A percentile compares a stretch with the other conserved stretches of the same genome.
These are phyloP conservation scores for Fissipunctia ypsillon DNA, from an alignment of 2,888 invertebrate species.

Conservation along the genomic window DNA sequence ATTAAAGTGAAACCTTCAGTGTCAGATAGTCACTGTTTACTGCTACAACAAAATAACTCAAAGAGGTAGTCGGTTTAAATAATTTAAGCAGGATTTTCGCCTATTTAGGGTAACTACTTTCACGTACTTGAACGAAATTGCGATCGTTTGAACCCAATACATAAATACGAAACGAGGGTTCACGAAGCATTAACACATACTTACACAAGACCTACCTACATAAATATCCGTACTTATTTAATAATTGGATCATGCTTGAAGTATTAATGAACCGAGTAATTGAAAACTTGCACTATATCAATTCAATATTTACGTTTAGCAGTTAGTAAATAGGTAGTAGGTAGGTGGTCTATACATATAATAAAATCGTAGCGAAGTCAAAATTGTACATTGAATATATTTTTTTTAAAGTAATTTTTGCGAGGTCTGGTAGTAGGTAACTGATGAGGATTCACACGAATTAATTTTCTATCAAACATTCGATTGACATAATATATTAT, in stretches of 20 bases:
- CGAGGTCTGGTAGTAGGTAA: neutral
- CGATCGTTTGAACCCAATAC: slow-evolving; percentile 50
- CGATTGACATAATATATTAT: neutral
- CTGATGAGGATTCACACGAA: neutral
- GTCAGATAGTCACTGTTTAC: neutral
- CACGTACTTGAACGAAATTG: slow-evolving; percentile 34
- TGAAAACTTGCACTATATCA: neutral
- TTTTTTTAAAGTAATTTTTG: too few relatives aligned
- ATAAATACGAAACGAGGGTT: slow-evolving; percentile 51
- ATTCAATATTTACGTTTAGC: neutral
- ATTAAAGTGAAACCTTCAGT: neutral
- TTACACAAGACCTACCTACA: slow-evolving; percentile 6
- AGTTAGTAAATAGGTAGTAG: neutral
- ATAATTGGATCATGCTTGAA: slow-evolving; percentile 20
- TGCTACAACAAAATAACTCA: neutral
- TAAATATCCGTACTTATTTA: slow-evolving; percentile 9
- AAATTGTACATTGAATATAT: too few relatives aligned
- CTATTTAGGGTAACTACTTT: slow-evolving; percentile 7
- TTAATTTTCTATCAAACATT: neutral
- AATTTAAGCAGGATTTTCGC: slow-evolving; percentile 7
- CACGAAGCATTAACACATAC: slow-evolving; percentile 49
- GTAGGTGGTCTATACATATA: too few relatives aligned
- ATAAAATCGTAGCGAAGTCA: too few relatives aligned
- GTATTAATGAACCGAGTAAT: slow-evolving; percentile 28
- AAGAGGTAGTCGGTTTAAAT: neutral